Evolutionary conservation across 1,140 invertebrate genomes (phyloP), one percentile per base, ranked within the genome.

Genomic region (Trachelipus rathkii): DNA sequence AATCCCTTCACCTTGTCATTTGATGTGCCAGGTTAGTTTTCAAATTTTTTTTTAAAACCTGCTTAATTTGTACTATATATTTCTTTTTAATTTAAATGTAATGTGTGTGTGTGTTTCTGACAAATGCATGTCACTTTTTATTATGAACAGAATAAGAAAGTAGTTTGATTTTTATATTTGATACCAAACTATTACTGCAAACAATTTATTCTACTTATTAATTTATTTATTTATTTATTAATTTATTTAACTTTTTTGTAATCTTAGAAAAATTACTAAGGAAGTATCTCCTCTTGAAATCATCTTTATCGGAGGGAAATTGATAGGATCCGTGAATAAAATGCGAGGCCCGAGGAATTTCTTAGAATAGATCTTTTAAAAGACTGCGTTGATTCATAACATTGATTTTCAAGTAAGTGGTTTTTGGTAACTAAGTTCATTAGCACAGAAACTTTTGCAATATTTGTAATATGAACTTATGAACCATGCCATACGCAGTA

Each of bases 381-480:
- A 13, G 13, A 69, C 11, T 44, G 44, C 21, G 46, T 71, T 44
- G 73, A 78, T 23, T 60, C 77, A 78, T 71, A 44, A 45, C 72
- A n/a, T 76, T 78, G 33, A 78, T 78, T 73, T 78, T 67, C 77
- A 78, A 74, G 77, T 75, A 50, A 15, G 71, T 21, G 15, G 11
- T 44, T 2, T 13, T n/a, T n/a, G 66, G 2, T 3, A 15, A 0
- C 24, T 45, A 53, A 50, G 43, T n/a, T 33, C 33, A 6, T 33
- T 6, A 6, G 1, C 33, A 33, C 2, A 33, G 33, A 33, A 33
- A n/a, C n/a, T 33, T 33, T 33, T 33, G 33, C 1, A 33, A 33
- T 33, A 33, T 33, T 33, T 33, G 33, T 33, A 33, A n/a, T 6
- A 33, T 33, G 33, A 33, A 33, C 1, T 33, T n/a, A n/a, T n/a